Evolutionary conservation across 2,888 invertebrate genomes (phyloP), one percentile per base, ranked within the genome.

Genomic region (Junonia oenone): DNA sequence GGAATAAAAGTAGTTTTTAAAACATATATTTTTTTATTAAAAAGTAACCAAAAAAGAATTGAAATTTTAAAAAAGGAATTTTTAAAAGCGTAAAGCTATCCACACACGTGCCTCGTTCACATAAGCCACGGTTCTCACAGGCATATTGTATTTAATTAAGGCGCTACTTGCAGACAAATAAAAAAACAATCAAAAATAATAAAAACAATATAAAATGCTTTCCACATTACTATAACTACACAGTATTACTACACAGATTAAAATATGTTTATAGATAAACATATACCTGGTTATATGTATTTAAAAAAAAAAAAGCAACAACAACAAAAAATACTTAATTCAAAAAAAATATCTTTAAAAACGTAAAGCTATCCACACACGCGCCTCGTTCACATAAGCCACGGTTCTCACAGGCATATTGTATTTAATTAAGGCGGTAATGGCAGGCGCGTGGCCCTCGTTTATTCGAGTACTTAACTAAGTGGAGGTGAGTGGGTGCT

Each of bases 91-190:
- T 43, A 43, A 43, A 43, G 43, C 26, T 14, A 26, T 43, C 43
- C 22, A 43, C 43, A 26, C 43, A 43, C 43, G 26, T 26, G 43
- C 31, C 31, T 19, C 19, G 33, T 35, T 19, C 8, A 26, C 59
- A 55, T 62, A 66, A 69, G 64, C 63, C 65, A 60, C 38, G 38
- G 38, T 66, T 72, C 75, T 68, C 75, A 71, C 69, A 69, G 67
- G 56, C 67, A 74, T 76, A 76, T 75, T 75, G 68, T 71, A 76
- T 78, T 78, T 78, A 79, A 80, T 80, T 78, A 81, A 68, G 61
- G 55, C 63, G 60, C 68, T 79, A 81, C 80, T 76, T 77, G 80
- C 62, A 48, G 72, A 59, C 80, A n/a, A n/a, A n/a, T n/a, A n/a
- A n/a, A n/a, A n/a, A n/a, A n/a, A n/a, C n/a, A n/a, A n/a, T n/a